A percentile compares a stretch with the other conserved stretches of the same genome.
Conservation (phyloP, 2,888 invertebrate genomes). For the Meteorus colon region DNA sequence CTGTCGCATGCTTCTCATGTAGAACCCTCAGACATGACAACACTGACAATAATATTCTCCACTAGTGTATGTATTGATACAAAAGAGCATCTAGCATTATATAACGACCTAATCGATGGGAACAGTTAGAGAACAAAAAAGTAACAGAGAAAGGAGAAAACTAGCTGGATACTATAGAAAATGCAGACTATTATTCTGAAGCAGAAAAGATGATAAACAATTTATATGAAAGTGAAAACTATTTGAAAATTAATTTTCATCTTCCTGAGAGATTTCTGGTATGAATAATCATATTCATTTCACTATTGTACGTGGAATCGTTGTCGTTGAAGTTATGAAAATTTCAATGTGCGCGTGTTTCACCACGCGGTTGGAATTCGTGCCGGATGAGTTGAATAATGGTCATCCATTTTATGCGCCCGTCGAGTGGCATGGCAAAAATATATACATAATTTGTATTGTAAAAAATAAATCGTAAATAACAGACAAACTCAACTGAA, state of each 20-base stretch:
- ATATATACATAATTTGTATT: background rate
- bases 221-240: background rate
- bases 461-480: slow-evolving; percentile 8
- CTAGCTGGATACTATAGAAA: background rate
- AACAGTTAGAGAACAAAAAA: background rate
- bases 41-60: background rate
- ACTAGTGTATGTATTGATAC: background rate
- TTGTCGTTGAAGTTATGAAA: slow-evolving; percentile 30
- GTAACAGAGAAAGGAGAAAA: background rate
- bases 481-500: background rate
- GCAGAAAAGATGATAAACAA: background rate
- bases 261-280: background rate
- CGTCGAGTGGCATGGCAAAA: background rate
- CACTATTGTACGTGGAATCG: background rate
- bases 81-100: background rate
- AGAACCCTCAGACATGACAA: background rate
- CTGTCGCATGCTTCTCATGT: background rate
- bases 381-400: slow-evolving; percentile 51
- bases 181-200: background rate
- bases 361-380: slow-evolving; percentile 40
- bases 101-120: background rate
- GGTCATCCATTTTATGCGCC: slow-evolving; percentile 39
- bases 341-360: slow-evolving; percentile 35
- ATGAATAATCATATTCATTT: background rate
- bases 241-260: background rate